Evolutionary conservation across 2,113 vertebrate genomes (phyloP).

Genomic region (Empidonax traillii): DNA sequence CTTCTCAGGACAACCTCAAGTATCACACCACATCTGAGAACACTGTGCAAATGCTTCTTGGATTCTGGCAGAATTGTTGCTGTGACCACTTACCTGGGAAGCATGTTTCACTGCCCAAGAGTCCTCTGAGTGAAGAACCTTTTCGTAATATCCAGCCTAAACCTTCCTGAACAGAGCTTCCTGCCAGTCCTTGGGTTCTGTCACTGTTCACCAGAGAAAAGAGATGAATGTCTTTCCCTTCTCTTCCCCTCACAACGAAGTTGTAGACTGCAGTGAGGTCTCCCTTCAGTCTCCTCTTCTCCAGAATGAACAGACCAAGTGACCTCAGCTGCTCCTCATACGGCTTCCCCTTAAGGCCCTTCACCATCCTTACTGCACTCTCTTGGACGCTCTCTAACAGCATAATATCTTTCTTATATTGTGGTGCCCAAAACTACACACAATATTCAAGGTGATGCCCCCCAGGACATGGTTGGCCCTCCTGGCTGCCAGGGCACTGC

Average conservation of each 20-base stretch:
- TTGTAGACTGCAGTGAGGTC: not conserved
- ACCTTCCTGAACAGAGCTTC: not conserved
- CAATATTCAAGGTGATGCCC: accelerated
- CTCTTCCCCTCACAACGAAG: not conserved
- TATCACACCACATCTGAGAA: not conserved
- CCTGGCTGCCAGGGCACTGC: not conserved
- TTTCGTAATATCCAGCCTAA: not conserved
- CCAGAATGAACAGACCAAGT: not conserved
- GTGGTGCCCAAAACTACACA: not conserved
- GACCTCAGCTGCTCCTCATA: accelerated
- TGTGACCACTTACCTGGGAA: not conserved
- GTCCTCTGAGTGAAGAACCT: not conserved
- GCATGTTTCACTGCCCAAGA: not conserved
- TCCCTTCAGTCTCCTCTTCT: not conserved
- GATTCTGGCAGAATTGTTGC: not conserved
- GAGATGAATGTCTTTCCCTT: not conserved
- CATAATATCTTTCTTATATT: not conserved
- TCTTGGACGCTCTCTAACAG: not conserved
- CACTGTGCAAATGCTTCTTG: not conserved
- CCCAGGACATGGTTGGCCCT: accelerated
- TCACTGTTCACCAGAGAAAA: not conserved
- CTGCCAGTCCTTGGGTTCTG: not conserved
- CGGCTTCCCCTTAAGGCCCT: accelerated
- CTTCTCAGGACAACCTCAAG: not conserved
- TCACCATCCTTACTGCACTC: not conserved